Conservation (phyloP, 2,888 invertebrate species). For the Tinea semifulvella region DNA sequence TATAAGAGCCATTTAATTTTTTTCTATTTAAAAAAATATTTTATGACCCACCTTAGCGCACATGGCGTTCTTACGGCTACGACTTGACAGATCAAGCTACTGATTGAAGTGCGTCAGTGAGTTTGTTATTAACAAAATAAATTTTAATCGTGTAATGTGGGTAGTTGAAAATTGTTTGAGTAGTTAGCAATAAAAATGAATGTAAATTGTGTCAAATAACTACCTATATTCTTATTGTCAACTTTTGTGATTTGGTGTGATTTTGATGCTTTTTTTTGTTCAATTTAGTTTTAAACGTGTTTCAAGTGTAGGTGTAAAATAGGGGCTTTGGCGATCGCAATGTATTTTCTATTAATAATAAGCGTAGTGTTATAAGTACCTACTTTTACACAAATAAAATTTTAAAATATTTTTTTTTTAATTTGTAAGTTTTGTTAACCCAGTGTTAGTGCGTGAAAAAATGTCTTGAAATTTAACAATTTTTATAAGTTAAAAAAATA, state of each 20-base stretch:
- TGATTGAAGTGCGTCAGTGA: too few relatives aligned
- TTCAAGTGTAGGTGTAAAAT: constrained; percentile 9
- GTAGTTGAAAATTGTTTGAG: too few relatives aligned
- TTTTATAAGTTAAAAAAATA: not conserved
- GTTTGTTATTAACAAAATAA: too few relatives aligned
- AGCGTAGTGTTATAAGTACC: constrained; percentile 49
- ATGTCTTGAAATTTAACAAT: not conserved
- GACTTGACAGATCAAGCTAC: too few relatives aligned
- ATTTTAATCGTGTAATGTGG: too few relatives aligned
- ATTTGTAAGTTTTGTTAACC: not conserved
- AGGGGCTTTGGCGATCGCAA: constrained; percentile 46
- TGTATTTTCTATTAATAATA: constrained; percentile 40
- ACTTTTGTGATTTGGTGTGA: constrained; percentile 41
- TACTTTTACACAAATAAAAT: constrained; percentile 51
- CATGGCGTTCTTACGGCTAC: too few relatives aligned
- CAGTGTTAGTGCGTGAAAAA: not conserved
- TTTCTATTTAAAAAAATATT: too few relatives aligned
- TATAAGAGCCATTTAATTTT: too few relatives aligned
- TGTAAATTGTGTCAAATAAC: too few relatives aligned
- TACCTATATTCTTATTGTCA: constrained; percentile 21
- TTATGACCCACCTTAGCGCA: too few relatives aligned
- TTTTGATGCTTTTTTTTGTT: constrained; percentile 27
- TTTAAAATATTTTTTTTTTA: not conserved
- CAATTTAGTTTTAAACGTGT: constrained; percentile 26
- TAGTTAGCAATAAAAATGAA: too few relatives aligned